Percentiles rank a stretch among this genome's conserved stretches.
Evolutionary conservation across 1,140 invertebrate species (phyloP).

Genomic region (Drosophila saltans): DNA sequence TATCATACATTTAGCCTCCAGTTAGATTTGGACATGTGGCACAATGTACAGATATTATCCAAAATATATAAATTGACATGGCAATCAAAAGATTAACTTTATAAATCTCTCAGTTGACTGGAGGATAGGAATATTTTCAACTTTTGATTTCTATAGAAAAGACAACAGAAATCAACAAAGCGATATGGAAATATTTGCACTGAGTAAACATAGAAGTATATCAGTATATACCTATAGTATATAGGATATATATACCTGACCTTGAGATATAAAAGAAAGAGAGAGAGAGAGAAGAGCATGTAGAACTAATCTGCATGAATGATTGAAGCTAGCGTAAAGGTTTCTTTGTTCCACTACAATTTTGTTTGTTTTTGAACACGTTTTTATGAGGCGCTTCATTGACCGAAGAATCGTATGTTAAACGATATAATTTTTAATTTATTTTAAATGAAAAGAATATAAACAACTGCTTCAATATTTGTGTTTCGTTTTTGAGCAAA

Average conservation of each 20-base stretch:
- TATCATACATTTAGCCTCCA: conserved; percentile 39
- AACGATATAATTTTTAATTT: conserved; percentile 33
- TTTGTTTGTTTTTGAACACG: background rate
- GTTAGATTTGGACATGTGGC: conserved; percentile 9
- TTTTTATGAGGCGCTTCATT: conserved; percentile 47
- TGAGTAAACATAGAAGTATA: too few species aligned
- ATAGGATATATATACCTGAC: too few species aligned
- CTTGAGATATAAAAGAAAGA: too few species aligned
- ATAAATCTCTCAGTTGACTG: background rate
- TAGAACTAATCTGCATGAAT: background rate
- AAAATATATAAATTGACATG: conserved; percentile 2
- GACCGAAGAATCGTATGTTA: conserved; percentile 53
- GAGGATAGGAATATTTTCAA: background rate
- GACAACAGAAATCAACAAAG: too few species aligned
- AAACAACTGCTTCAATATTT: conserved; percentile 64
- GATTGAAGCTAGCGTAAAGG: background rate
- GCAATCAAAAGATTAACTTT: conserved; percentile 7
- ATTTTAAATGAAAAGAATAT: background rate
- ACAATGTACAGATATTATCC: background rate
- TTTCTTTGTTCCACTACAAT: background rate
- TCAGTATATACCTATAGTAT: too few species aligned
- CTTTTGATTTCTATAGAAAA: background rate
- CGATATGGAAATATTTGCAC: too few species aligned
- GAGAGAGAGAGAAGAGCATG: too few species aligned
- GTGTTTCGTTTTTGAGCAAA: conserved; percentile 40